Evolutionary conservation across 1,140 invertebrate genomes (phyloP).

Genomic region (Danaus plexippus): DNA sequence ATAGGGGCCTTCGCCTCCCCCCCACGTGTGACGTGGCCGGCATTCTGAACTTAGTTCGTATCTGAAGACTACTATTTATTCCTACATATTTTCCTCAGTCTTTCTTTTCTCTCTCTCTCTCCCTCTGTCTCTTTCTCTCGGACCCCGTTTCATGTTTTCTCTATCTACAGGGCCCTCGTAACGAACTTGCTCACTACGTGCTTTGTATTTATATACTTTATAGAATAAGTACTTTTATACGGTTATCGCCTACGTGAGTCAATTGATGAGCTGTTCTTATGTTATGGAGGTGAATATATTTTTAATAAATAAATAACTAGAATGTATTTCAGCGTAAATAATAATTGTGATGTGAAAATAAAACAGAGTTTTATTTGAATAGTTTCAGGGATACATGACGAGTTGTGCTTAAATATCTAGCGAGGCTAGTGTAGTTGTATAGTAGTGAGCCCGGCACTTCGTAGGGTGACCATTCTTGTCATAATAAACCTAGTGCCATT

Average conservation of each 20-base stretch:
- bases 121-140: conserved; percentile 4
- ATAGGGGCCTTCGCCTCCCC: background rate
- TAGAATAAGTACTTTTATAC: conserved; percentile 30
- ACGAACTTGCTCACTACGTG: conserved; percentile 55
- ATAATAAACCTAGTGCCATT: conserved; percentile 67
- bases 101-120: conserved; percentile 16
- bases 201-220: conserved; percentile 49
- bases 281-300: conserved; percentile 54
- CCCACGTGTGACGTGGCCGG: conserved; percentile 21
- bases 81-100: conserved; percentile 22
- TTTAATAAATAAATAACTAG: conserved; percentile 35
- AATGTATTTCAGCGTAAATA: conserved; percentile 59
- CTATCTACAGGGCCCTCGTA: conserved; percentile 39
- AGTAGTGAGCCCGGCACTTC: conserved; percentile 30
- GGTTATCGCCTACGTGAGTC: conserved; percentile 41
- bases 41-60: conserved; percentile 30
- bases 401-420: conserved; percentile 63
- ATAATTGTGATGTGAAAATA: conserved; percentile 67
- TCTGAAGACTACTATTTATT: conserved; percentile 37
- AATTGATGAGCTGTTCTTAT: conserved; percentile 56
- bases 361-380: conserved; percentile 71
- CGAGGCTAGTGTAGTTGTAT: conserved; percentile 57
- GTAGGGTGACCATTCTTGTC: conserved; percentile 39
- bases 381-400: conserved; percentile 61
- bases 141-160: conserved; percentile 21